phyloP scores from a whole-genome alignment of 2,888 invertebrate genomes.

The Drosophila longiperda region DNA sequence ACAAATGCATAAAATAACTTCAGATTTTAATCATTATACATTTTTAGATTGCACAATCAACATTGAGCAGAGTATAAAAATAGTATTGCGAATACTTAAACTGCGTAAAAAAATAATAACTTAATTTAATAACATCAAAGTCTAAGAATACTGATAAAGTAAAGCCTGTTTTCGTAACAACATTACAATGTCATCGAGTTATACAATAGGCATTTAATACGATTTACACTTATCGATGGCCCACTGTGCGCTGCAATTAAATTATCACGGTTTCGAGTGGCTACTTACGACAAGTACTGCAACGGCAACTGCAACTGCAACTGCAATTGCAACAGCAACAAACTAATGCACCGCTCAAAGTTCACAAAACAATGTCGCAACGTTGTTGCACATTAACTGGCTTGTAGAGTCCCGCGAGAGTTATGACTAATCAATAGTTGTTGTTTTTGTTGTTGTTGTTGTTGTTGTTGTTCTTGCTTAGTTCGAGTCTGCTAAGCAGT shows the following conservation, averaged over 20 bases:
- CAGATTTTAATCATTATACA: not conserved
- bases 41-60: not conserved
- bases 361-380: constrained; percentile 14
- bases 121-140: too few species aligned
- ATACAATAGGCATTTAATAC: not conserved
- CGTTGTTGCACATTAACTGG: constrained; percentile 30
- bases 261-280: constrained; percentile 38
- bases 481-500: not conserved
- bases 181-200: not conserved
- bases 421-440: constrained; percentile 37
- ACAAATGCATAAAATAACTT: too few species aligned
- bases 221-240: constrained; percentile 2
- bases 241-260: constrained; percentile 43
- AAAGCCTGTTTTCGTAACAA: not conserved
- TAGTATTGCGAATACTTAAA: not conserved
- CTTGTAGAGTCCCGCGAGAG: constrained; percentile 5
- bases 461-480: not conserved
- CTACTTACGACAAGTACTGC: constrained; percentile 17
- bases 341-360: constrained; percentile 35
- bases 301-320: constrained; percentile 12
- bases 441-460: not conserved
- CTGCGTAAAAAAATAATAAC: not conserved
- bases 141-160: not conserved
- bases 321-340: constrained; percentile 3
- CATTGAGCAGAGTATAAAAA: not conserved